Conservation (phyloP, 2,888 invertebrate species). For the Pammene fasciana region DNA sequence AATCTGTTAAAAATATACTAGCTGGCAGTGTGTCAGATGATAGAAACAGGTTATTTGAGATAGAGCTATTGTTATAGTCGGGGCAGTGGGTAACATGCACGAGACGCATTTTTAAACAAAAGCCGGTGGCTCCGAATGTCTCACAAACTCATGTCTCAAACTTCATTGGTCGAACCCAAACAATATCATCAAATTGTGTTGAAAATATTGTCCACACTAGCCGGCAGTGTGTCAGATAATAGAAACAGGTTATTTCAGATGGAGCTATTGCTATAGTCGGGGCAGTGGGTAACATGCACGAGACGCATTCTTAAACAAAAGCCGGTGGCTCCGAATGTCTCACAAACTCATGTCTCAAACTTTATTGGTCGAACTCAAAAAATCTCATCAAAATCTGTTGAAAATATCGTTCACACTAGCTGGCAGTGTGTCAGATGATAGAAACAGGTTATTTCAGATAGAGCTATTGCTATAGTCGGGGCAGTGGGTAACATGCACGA, state of each 20-base stretch:
- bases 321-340: conserved; percentile 3
- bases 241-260: conserved; percentile 38
- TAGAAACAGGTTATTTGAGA: conserved; percentile 38
- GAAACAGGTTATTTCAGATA: conserved; percentile 39
- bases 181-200: not conserved
- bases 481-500: conserved; percentile 34
- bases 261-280: conserved; percentile 33
- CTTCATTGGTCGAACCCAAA: no score
- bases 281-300: conserved; percentile 35
- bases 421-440: conserved; percentile 20
- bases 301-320: conserved; percentile 11
- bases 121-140: conserved; percentile 1
- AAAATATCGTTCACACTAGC: not conserved
- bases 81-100: conserved; percentile 34
- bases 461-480: conserved; percentile 33
- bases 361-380: no score
- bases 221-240: conserved; percentile 20
- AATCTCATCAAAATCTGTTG: no score
- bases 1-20: not conserved
- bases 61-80: conserved; percentile 33
- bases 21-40: conserved; percentile 21
- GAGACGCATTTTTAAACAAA: conserved; percentile 13
- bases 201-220: not conserved
- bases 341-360: no score
- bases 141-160: no score